phyloP scores from a whole-genome alignment of 2,113 vertebrate genomes.

The Baryphthengus martii region DNA sequence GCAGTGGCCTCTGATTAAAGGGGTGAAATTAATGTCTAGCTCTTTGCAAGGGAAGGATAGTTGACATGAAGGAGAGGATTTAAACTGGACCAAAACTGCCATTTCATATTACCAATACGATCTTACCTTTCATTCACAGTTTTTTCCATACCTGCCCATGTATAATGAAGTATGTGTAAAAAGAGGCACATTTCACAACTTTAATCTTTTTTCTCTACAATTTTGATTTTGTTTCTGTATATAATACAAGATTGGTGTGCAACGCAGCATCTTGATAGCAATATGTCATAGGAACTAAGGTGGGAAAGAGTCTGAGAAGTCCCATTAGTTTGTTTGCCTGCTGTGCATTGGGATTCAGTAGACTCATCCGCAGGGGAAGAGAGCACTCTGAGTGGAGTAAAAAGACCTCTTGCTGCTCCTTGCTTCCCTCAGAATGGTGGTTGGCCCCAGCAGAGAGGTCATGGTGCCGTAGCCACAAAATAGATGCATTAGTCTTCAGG shows the following conservation, averaged over 20 bases:
- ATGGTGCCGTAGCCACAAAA: not conserved
- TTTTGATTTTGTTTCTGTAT: not conserved
- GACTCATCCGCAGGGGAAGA: not conserved
- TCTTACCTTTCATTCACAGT: not conserved
- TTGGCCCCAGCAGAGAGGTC: not conserved
- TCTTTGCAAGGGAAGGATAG: not conserved
- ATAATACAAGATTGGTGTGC: not conserved
- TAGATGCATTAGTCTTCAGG: not conserved
- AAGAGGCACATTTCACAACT: not conserved
- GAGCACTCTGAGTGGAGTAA: not conserved
- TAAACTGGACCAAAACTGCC: not conserved
- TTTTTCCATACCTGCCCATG: not conserved
- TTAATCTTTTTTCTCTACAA: not conserved
- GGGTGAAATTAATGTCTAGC: not conserved
- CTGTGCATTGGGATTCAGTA: not conserved
- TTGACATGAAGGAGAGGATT: not conserved
- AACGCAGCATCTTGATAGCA: not conserved
- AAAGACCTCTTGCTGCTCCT: not conserved
- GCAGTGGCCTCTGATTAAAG: not conserved
- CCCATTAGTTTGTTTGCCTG: not conserved
- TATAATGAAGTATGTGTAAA: not conserved
- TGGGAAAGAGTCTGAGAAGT: not conserved
- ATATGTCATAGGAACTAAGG: not conserved
- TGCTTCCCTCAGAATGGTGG: not conserved
- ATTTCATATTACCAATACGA: not conserved